phyloP scores from a whole-genome alignment of 2,113 vertebrate species.

The Oriolus oriolus region DNA sequence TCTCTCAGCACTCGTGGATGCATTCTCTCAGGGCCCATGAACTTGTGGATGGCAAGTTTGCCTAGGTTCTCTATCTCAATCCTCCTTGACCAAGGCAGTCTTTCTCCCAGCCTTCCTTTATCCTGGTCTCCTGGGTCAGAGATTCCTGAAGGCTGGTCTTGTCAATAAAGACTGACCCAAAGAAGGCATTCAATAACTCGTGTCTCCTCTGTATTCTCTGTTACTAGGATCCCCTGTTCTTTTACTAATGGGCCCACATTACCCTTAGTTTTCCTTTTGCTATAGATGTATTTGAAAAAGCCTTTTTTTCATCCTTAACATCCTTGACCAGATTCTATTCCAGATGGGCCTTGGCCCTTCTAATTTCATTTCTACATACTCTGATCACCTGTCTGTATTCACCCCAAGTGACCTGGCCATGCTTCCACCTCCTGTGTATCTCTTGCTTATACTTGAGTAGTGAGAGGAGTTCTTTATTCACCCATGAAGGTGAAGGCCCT shows the following conservation, averaged over 20 bases:
- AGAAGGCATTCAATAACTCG: rapidly evolving
- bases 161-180: rapidly evolving
- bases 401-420: neutral
- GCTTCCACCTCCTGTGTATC: neutral
- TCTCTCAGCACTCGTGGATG: rapidly evolving
- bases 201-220: neutral
- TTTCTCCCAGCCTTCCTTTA: neutral
- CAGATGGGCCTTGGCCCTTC: neutral
- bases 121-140: no score
- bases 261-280: neutral
- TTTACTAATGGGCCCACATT: neutral
- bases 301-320: neutral
- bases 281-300: neutral
- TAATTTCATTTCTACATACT: neutral
- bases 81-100: neutral
- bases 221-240: neutral
- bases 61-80: neutral
- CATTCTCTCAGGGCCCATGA: neutral
- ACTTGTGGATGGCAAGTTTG: neutral
- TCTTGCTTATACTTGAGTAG: neutral
- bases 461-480: neutral
- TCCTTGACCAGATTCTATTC: neutral
- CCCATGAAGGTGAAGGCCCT: rapidly evolving
- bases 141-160: neutral
- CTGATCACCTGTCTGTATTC: neutral